Conservation (phyloP, 92 coral and sea anemone species). For the Parazoanthus darwini region DNA sequence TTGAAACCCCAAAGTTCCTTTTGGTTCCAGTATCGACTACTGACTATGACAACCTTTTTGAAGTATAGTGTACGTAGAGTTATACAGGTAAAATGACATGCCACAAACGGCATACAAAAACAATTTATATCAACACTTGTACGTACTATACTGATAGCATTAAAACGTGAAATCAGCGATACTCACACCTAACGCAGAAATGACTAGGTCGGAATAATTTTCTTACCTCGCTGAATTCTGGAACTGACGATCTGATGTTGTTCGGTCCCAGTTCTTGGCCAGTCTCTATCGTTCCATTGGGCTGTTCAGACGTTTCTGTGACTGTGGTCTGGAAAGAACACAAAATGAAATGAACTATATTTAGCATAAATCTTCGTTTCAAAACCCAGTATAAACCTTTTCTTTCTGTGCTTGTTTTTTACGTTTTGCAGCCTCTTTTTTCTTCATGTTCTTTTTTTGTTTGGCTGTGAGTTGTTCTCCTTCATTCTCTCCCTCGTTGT, state of each 20-base stretch:
- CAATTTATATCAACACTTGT: too few relatives aligned
- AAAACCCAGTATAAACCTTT: conserved; percentile 40
- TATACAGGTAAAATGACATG: too few relatives aligned
- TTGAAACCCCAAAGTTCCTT: too few relatives aligned
- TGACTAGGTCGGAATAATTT: not conserved
- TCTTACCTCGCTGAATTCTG: not conserved
- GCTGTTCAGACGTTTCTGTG: not conserved
- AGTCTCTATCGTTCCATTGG: not conserved
- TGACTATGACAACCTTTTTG: too few relatives aligned
- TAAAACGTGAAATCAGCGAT: not conserved
- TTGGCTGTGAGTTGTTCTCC: conserved; percentile 64
- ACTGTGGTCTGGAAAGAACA: not conserved
- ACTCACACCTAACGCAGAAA: not conserved
- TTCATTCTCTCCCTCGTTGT: conserved; percentile 56
- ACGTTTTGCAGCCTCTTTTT: conserved; percentile 75
- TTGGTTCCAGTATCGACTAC: too few relatives aligned
- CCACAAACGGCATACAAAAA: too few relatives aligned
- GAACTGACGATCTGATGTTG: not conserved
- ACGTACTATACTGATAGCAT: not conserved
- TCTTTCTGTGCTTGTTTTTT: conserved; percentile 76
- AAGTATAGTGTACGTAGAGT: too few relatives aligned
- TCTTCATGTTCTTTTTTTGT: conserved; percentile 73
- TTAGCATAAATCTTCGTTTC: not conserved
- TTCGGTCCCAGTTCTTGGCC: not conserved
- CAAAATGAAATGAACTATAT: not conserved